Evolutionary conservation across 2,888 invertebrate genomes (phyloP), one percentile per base, ranked within the genome.

Genomic region (Caenorhabditis japonica): DNA sequence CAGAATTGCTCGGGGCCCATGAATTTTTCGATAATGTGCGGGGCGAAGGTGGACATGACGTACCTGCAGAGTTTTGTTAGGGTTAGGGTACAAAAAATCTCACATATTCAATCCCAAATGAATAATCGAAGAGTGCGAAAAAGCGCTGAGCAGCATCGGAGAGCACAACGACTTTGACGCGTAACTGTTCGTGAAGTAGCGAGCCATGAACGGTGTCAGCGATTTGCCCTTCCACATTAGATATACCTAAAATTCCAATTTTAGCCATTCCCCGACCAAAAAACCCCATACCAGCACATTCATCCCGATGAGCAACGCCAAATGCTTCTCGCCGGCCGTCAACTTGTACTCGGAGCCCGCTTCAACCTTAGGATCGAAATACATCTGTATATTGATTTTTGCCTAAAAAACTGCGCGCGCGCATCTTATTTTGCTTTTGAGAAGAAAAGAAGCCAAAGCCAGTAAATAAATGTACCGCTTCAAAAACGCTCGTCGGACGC

Each of bases 21-120:
- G 49, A 81, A 79, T 15, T 62, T 74, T 34, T 85, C 80, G 44
- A 84, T 73, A 8, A 76, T 51, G 39, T 58, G 58, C 0, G 58
- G 46, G 4, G 56, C 70, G 15, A 73, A 73, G 12, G 73, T 73
- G 21, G 73, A 44, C 39, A 62, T 47, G 0, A 73, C 73, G n/a
- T 73, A 73, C 68, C 62, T 64, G 25, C n/a, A 38, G 3, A 17
- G 5, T 17, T 33, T 49, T 33, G n/a, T 49, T 2, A 49, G 25
- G 13, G n/a, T 21, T 30, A n/a, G 2, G 25, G 46, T 23, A 43
- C 4, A 75, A 43, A 17, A 30, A 53, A 30, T 95, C 97, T 89
- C 93, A 96, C 97, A 99, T 97, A 89, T 99, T 99, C 58, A 93
- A 92, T 81, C 92, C 92, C 70, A 97, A 91, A 90, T 97, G 97